Evolutionary conservation across 2,113 vertebrate species (phyloP), one percentile per base, ranked within the genome.

Genomic region (Nymphicus hollandicus): DNA sequence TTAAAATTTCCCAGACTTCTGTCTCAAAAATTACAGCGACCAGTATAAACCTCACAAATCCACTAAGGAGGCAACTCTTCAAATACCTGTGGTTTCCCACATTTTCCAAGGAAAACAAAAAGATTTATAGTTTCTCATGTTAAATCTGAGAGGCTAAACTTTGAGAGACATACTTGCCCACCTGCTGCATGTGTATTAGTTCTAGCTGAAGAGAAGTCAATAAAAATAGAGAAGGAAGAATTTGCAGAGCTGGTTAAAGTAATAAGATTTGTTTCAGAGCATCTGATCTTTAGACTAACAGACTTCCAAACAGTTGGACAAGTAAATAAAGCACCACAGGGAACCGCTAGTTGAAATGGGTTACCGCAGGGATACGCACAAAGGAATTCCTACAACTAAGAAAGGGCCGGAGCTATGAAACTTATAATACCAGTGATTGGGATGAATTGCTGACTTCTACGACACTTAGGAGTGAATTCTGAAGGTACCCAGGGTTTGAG

Each of bases 251-350:
- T 96, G 97, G 98, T 98, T 97, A 97, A 98, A 97, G 97, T 98
- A 98, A 99, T 98, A 96, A 98, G 98, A 98, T 98, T 98, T 98
- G 98, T 98, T 98, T 98, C 98, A 98, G 97, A 97, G 97, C 96
- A 97, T 98, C 98, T 98, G 95, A 98, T 98, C 98, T 97, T 97
- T 98, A 97, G 97, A 98, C 97, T 98, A 98, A 98, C 98, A 98
- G 98, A 98, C 98, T 98, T 98, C 98, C 98, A 98, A 98, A 98
- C 97, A 98, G 98, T 98, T 98, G 98, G 98, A 98, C 97, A 98
- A 98, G 98, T 98, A 98, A 98, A 99, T 98, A 98, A 98, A 99
- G 98, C 98, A 96, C 98, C 98, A 91, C 96, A 78, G 98, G 98
- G 98, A 97, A 98, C 95, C 97, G 27, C 97, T 96, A 95, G 98